Conservation (phyloP, 1,140 invertebrate genomes). For the Wasmannia auropunctata region DNA sequence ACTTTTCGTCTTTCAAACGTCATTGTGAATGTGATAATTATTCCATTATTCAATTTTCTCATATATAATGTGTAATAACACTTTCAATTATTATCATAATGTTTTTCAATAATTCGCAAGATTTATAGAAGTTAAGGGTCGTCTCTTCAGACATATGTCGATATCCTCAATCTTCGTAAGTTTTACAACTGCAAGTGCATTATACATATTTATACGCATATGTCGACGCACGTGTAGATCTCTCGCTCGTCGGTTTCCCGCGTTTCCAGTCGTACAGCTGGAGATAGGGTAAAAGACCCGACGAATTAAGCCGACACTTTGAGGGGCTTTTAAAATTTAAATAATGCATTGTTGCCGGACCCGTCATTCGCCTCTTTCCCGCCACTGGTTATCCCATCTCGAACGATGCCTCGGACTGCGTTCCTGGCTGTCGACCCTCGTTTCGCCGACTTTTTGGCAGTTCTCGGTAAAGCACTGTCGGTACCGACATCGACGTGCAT, state of each 20-base stretch:
- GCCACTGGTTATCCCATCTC: slow-evolving; percentile 53
- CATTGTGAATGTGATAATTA: background rate
- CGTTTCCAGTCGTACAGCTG: slow-evolving; percentile 24
- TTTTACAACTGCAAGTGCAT: background rate
- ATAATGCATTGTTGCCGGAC: slow-evolving; percentile 69
- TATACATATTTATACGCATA: background rate
- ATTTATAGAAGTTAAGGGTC: background rate
- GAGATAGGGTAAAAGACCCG: slow-evolving; percentile 63
- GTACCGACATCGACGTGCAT: slow-evolving; percentile 65
- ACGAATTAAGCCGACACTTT: slow-evolving; percentile 69
- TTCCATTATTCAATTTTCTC: background rate
- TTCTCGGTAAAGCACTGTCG: slow-evolving; percentile 62
- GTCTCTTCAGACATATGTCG: background rate
- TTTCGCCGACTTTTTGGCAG: slow-evolving; percentile 71
- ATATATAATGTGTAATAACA: background rate
- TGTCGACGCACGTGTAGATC: background rate
- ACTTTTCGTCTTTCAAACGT: background rate
- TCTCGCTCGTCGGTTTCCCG: slow-evolving; percentile 15
- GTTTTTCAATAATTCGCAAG: background rate
- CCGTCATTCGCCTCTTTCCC: slow-evolving; percentile 37
- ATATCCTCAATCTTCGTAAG: background rate
- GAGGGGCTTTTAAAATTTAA: slow-evolving; percentile 75
- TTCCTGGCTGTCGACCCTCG: slow-evolving; percentile 70
- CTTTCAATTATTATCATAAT: background rate
- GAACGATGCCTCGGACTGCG: slow-evolving; percentile 32